Base-by-base conservation (phyloP, 37 sponge, comb jelly and placozoan species). In the Mnemiopsis leidyi region DNA sequence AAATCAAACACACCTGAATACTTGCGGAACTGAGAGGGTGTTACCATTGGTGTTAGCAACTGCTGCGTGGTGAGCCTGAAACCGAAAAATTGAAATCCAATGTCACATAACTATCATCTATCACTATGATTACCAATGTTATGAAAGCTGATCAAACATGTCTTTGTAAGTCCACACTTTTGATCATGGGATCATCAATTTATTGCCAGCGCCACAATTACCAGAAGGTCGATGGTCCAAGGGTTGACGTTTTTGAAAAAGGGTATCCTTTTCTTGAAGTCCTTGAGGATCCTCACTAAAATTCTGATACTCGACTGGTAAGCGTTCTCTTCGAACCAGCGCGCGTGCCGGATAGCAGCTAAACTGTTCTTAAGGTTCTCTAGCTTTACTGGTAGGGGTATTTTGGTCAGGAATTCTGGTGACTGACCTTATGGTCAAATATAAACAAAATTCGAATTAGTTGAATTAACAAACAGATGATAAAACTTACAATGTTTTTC, bases 221-320 rank as follows among this genome's bases (percentile, higher is more conserved):
- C 98, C 93, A 97, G 85, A 24, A 97, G 93, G 34, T 96, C 94
- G 20, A 97, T 95, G 85, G 94, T 94, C 98, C 98, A 97, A 23
- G 93, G 71, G 32, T 93, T 88, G 38, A 97, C 94, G 20, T 88
- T 69, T 29, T 83, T 61, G 32, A 96, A 94, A 30, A 95, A 95
- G 31, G 95, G 95, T 1, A 96, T 93, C 83, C 95, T 93, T 0
- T 69, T 92, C 69, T 75, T 90, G 93, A 97, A 94, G 77, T 95
- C 95, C 68, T 96, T 97, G 75, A 97, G 69, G 7, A 97, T 39
- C 23, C 96, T 71, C 0, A 95, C 96, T 38, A 96, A 76, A 39
- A 88, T 92, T 69, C 94, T 93, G 31, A 95, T 93, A 40, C 95
- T 95, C 75, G 24, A 92, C 39, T 95, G 93, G 20, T 76, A 67